A percentile compares a stretch with the other conserved stretches of the same genome.
Evolutionary conservation across 2,797 vertebrate species (phyloP).

Genomic region (Scolopax bukidnonensis): DNA sequence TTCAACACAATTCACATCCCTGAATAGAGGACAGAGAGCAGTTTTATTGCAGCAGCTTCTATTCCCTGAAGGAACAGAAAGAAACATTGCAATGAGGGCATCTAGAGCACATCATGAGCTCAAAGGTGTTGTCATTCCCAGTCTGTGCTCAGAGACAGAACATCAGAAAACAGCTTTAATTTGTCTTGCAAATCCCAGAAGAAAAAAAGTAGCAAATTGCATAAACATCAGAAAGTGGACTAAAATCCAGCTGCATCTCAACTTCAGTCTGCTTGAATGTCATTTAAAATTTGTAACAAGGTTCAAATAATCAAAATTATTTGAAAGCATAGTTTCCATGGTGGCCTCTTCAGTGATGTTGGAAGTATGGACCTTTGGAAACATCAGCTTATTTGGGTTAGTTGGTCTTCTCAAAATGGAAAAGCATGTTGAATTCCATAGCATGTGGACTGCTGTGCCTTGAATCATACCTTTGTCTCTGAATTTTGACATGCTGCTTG

Average conservation of each 20-base stretch:
- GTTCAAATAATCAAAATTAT: background rate
- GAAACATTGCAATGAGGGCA: background rate
- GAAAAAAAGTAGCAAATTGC: background rate
- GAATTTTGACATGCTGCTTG: constrained; percentile 19
- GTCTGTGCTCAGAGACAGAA: background rate
- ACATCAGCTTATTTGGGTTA: background rate
- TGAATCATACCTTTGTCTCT: background rate
- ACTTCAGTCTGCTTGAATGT: background rate
- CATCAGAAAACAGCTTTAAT: background rate
- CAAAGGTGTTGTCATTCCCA: constrained; percentile 32
- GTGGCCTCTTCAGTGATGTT: background rate
- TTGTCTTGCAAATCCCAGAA: constrained; percentile 11
- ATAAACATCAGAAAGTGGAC: background rate
- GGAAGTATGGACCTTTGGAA: constrained; percentile 15
- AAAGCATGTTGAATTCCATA: constrained; percentile 5
- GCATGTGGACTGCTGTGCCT: background rate
- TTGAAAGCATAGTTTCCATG: background rate
- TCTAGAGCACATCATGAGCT: constrained; percentile 5
- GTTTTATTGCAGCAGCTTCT: constrained; percentile 17
- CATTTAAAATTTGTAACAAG: background rate
- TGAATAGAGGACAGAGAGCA: constrained; percentile 40
- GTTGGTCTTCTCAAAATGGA: constrained; percentile 41
- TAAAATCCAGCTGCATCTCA: constrained; percentile 8
- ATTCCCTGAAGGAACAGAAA: constrained; percentile 34
- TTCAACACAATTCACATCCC: constrained; percentile 51